Base-by-base conservation (phyloP, 2,888 invertebrate genomes). In the Habrosyne pyritoides region DNA sequence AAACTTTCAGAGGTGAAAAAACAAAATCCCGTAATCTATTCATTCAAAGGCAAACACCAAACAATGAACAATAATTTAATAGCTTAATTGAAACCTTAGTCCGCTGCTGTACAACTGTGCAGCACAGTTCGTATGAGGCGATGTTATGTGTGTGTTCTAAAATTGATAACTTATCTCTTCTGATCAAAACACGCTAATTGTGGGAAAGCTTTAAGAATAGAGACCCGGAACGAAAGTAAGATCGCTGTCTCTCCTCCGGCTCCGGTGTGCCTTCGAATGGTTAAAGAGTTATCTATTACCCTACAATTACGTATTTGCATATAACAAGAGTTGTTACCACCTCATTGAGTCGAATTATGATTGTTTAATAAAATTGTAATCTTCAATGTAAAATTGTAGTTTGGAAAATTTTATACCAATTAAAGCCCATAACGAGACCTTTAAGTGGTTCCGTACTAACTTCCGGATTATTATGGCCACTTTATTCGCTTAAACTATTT, bases 161-260 rank as follows among this genome's bases (percentile, higher is more conserved):
- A 61, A 53, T 54, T 51, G 52, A 55, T 52, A 69, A 70, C 72
- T 71, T 76, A 82, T 76, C 75, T 75, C 66, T 69, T 65, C 64
- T 70, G 66, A 83, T 83, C 75, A 77, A 71, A 69, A 64, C 69
- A 71, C 69, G 69, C 67, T 83, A 84, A 88, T 85, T 84, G 87
- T 88, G 86, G 80, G 87, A 88, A 86, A 81, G 70, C 71, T 70
- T 65, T 70, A 77, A 82, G 83, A 87, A 84, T 85, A 73, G 78
- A 67, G 33, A n/a, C 75, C 80, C 84, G 86, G 87, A 88, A 88
- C 80, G 84, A 88, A 86, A 86, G 87, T 69, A 63, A 83, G 79
- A 78, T 80, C 67, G 62, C 69, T 71, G 71, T 71, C 69, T 63
- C 61, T 61, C 68, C 64, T 66, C 62, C 61, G 69, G 69, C 65